Conservation (phyloP, 2,888 invertebrate species). For the Cataglyphis albicans region DNA sequence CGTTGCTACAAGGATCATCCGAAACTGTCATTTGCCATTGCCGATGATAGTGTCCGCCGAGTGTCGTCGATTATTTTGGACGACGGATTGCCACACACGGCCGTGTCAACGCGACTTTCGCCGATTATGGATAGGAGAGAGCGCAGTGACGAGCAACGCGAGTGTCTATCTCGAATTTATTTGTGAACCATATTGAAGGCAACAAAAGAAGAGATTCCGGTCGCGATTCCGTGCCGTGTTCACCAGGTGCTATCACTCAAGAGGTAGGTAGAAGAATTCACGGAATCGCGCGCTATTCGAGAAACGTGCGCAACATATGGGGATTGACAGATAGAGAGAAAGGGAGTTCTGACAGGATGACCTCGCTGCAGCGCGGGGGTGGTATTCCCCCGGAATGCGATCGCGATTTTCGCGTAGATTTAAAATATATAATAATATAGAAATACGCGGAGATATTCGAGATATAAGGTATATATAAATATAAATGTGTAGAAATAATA, state of each 20-base stretch:
- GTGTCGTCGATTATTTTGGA: neutral
- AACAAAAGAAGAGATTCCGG: constrained; percentile 61
- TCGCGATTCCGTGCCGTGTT: constrained; percentile 49
- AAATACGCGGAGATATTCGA: neutral
- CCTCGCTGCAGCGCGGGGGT: neutral
- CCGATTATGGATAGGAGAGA: constrained; percentile 72
- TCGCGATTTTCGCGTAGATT: neutral
- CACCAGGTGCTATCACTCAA: constrained; percentile 64
- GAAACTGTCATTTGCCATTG: neutral
- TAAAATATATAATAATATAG: neutral
- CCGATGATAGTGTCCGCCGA: constrained; percentile 11
- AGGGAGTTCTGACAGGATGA: neutral
- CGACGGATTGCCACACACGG: neutral
- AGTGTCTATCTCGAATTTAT: constrained; percentile 66
- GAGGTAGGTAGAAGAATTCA: constrained; percentile 57
- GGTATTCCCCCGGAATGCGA: neutral
- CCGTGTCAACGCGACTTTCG: constrained; percentile 51
- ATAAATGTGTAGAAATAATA: neutral
- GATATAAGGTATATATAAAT: neutral
- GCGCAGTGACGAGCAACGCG: constrained; percentile 57
- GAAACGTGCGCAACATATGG: constrained; percentile 32
- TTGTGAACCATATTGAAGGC: constrained; percentile 75
- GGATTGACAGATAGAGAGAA: neutral
- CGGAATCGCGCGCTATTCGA: neutral
- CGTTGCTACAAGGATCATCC: neutral